These are phyloP conservation scores for Planococcus citri DNA, from an alignment of 1,140 invertebrate species.

Conservation along the genomic window DNA sequence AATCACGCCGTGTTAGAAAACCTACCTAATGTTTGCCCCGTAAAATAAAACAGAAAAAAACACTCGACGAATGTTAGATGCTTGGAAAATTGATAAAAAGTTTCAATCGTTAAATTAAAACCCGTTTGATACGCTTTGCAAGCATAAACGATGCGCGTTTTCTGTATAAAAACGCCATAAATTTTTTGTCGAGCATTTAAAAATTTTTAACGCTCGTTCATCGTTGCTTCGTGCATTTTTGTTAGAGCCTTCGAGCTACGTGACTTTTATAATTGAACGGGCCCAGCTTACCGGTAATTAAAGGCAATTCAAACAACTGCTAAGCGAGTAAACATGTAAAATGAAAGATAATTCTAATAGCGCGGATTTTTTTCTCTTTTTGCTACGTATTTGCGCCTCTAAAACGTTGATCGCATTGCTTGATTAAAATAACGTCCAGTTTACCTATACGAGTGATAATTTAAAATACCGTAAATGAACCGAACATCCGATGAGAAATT, in stretches of 20 bases:
- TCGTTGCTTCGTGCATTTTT: background rate
- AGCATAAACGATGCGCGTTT: background rate
- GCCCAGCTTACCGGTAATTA: background rate
- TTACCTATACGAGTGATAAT: background rate
- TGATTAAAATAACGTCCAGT: background rate
- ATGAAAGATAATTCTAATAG: background rate
- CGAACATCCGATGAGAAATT: background rate
- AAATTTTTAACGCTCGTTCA: background rate
- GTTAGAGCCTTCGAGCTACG: background rate
- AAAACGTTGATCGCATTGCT: background rate
- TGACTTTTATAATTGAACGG: constrained; percentile 3
- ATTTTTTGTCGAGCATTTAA: background rate
- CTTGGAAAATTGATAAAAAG: background rate
- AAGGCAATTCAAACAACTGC: background rate
- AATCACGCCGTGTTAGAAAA: too few species aligned
- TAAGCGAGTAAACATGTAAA: background rate
- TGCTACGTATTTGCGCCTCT: too few species aligned
- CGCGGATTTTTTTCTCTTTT: too few species aligned
- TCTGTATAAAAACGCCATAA: background rate
- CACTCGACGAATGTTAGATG: background rate
- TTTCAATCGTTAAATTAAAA: background rate
- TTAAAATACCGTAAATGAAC: background rate
- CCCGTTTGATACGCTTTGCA: background rate
- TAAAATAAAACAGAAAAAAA: too few species aligned
- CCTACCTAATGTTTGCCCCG: too few species aligned